Conservation (phyloP, 2,797 vertebrate genomes). For the Pipistrellus kuhlii region DNA sequence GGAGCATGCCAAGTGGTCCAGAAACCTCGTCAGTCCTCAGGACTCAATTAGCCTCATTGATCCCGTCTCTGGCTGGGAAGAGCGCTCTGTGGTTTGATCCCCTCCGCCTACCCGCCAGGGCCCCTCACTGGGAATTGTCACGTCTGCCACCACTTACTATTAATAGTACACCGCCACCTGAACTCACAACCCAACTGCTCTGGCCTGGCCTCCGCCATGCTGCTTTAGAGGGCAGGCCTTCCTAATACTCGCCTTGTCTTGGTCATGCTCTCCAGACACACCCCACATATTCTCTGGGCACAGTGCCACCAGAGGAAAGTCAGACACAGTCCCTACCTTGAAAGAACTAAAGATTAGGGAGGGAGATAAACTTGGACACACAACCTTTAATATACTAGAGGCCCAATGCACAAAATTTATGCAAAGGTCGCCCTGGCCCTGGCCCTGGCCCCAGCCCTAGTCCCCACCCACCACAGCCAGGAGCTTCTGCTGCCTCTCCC, state of each 20-base stretch:
- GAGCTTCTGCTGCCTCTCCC: too few species aligned
- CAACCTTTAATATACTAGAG: background rate
- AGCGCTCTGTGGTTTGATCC: background rate
- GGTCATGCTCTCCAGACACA: background rate
- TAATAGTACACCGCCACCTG: background rate
- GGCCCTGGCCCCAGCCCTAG: too few species aligned
- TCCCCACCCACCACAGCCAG: too few species aligned
- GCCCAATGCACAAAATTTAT: too few species aligned
- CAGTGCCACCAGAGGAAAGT: background rate
- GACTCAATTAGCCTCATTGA: background rate
- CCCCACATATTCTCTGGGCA: background rate
- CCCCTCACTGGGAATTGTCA: background rate
- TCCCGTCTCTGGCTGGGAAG: background rate
- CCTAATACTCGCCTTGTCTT: background rate
- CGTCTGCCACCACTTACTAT: background rate
- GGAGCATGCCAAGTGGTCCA: background rate
- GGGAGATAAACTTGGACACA: background rate
- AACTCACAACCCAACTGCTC: background rate
- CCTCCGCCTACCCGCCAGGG: background rate
- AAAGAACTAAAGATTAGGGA: constrained; percentile 1
- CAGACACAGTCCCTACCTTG: background rate
- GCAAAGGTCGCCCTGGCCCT: too few species aligned
- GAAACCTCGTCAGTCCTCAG: background rate
- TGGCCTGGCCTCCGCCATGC: fast-evolving
- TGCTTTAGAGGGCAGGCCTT: background rate